Evolutionary conservation across 2,797 vertebrate genomes (phyloP), one percentile per base, ranked within the genome.

Genomic region (Coluber constrictor): DNA sequence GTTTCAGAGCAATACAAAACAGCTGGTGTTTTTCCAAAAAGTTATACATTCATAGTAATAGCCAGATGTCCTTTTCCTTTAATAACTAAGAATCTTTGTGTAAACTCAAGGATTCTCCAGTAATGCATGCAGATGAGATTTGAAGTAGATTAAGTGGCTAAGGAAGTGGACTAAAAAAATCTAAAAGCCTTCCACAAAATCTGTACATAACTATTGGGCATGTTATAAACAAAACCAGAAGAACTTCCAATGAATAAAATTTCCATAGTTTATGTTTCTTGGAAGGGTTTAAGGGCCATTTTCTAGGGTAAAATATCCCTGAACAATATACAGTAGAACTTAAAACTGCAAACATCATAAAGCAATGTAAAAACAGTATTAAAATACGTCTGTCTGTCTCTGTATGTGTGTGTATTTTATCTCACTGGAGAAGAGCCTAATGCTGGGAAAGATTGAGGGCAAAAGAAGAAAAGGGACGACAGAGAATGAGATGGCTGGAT

Each of bases 191-290:
- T 18, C 32, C 7, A 66, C 61, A 27, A 66, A 63, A 63, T 90
- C 23, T 47, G 4, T 57, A 43, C 4, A 3, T 20, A 23, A 16
- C 16, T 89, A 60, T 79, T 83, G 8, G 10, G 37, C 54, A 90
- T 57, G 27, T 51, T 59, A 4, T 55, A 1, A 91, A 13, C 66
- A 90, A 95, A 92, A 23, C 83, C 93, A 87, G 90, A 61, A 83
- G 92, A 94, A 88, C 8, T 86, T 91, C 32, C 90, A 86, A 89
- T 91, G 66, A 96, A 61, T 79, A 90, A 89, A 88, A 55, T 74
- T 95, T 95, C 91, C 91, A 95, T 10, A 6, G 1, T 47, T 83
- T 47, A 23, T 43, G 10, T 83, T 83, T 43, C 20, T 47, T 47
- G 23, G 74, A 23, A 79, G 37, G 74, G 18, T 1, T 79, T 79